Evolutionary conservation across 2,113 vertebrate species (phyloP), one percentile per base, ranked within the genome.

Genomic region (Gasterosteus nipponicus): DNA sequence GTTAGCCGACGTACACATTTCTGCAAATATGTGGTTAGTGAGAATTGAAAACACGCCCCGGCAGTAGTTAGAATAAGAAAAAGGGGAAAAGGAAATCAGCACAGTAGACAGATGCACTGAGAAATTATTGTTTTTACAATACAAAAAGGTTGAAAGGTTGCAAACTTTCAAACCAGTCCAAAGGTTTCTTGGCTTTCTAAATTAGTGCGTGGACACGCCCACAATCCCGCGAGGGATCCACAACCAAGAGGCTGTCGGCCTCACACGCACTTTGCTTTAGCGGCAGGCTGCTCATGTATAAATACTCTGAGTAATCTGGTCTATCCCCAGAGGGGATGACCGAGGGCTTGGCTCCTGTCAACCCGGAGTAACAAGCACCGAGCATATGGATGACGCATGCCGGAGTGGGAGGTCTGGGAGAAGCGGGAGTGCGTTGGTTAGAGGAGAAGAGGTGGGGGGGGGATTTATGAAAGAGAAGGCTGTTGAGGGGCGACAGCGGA

Each of bases 221-320:
- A 84, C 84, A 64, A 73, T 64, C 57, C 69, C 47, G 67, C 62
- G 77, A 91, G 60, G 78, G 79, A 86, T 80, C 77, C 58, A 73
- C 73, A 75, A 73, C 61, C 59, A 19, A 66, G 58, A 44, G 73
- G 35, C 70, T 47, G 79, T 75, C 68, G 71, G 69, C 66, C 74
- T 87, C 83, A 78, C 75, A 87, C 78, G 41, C 58, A 65, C 53
- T 15, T 54, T 35, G 33, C 73, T 56, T 42, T 15, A 77, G 59
- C 86, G 77, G 81, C 72, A 69, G 78, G 80, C 56, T 73, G 69
- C 70, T 71, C 63, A 47, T 71, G 59, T 84, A 86, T 86, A 82
- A 89, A 86, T 86, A 91, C 85, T 83, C 69, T 4, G 69, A 84
- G 78, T 88, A 80, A 90, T 87, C 62, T 64, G 72, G 71, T 81